A percentile compares a stretch with the other conserved stretches of the same genome.
phyloP scores from a whole-genome alignment of 2,888 invertebrate genomes.

The Chaetogeoica ovagalla region DNA sequence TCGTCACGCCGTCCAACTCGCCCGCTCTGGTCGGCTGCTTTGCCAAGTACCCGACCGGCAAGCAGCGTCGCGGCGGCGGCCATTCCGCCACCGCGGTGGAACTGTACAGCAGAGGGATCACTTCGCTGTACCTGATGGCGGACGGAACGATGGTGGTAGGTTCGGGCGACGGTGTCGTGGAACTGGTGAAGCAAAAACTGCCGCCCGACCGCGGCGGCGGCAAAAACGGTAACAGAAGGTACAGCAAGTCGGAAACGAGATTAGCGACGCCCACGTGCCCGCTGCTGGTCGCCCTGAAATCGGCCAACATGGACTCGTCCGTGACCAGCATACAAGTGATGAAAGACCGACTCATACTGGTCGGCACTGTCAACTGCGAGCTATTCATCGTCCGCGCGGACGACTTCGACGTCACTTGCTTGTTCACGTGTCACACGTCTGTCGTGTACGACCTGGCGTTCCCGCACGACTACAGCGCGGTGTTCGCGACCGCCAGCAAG shows the following conservation, averaged over 20 bases:
- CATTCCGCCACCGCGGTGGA: conserved; percentile 2
- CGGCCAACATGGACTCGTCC: conserved; percentile 60
- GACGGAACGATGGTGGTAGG: conserved; percentile 69
- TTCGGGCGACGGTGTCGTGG: conserved; percentile 81
- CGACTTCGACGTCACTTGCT: conserved; percentile 70
- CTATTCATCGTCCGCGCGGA: conserved; percentile 75
- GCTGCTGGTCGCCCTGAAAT: conserved; percentile 52
- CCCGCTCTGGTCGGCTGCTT: conserved; percentile 70
- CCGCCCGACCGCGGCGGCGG: neutral
- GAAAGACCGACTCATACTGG: conserved; percentile 65
- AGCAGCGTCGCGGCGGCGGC: neutral
- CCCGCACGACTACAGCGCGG: conserved; percentile 78
- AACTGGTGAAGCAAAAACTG: conserved; percentile 68
- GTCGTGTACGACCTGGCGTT: conserved; percentile 81
- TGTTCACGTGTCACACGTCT: conserved; percentile 80
- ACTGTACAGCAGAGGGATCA: conserved; percentile 46
- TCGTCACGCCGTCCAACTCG: conserved; percentile 62
- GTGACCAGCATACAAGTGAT: conserved; percentile 76
- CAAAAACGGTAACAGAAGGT: neutral
- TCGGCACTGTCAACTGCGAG: conserved; percentile 78
- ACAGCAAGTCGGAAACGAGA: conserved; percentile 59
- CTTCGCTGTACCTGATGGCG: conserved; percentile 43
- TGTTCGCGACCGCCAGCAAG: conserved; percentile 84
- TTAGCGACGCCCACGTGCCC: conserved; percentile 62
- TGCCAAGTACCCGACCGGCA: conserved; percentile 64